These are phyloP conservation scores for Pachycephala philippinensis DNA, from an alignment of 2,113 vertebrate genomes.

Conservation along the genomic window DNA sequence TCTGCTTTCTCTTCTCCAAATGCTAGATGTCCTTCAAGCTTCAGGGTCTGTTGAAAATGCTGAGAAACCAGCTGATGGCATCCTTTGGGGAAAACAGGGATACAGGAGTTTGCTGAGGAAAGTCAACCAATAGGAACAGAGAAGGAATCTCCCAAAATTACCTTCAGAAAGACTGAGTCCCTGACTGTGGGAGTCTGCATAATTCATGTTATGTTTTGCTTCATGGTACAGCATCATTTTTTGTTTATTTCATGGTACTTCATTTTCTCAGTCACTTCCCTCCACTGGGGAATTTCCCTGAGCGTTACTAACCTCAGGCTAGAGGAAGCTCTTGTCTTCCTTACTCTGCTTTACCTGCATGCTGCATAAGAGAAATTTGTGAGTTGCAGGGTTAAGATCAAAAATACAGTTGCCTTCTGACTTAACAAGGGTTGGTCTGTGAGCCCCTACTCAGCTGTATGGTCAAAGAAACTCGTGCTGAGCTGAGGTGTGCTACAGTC, in stretches of 20 bases:
- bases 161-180: background rate
- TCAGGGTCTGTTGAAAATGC: background rate
- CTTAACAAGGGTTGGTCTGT: background rate
- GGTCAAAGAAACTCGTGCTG: background rate
- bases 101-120: background rate
- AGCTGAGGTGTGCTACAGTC: background rate
- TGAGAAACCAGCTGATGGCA: background rate
- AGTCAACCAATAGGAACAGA: background rate
- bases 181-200: background rate
- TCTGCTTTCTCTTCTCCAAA: background rate
- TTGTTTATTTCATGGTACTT: background rate
- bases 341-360: background rate
- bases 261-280: background rate
- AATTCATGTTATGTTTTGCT: background rate
- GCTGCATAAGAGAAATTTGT: background rate
- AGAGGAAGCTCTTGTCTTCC: background rate
- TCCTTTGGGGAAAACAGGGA: background rate
- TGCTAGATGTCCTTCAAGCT: background rate
- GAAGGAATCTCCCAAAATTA: background rate
- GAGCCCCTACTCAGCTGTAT: background rate
- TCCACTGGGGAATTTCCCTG: background rate
- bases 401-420: background rate
- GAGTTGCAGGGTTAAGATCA: background rate
- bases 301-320: background rate
- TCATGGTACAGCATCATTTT: background rate